Evolutionary conservation across 2,113 vertebrate genomes (phyloP), one percentile per base, ranked within the genome.

Genomic region (Silurus meridionalis): DNA sequence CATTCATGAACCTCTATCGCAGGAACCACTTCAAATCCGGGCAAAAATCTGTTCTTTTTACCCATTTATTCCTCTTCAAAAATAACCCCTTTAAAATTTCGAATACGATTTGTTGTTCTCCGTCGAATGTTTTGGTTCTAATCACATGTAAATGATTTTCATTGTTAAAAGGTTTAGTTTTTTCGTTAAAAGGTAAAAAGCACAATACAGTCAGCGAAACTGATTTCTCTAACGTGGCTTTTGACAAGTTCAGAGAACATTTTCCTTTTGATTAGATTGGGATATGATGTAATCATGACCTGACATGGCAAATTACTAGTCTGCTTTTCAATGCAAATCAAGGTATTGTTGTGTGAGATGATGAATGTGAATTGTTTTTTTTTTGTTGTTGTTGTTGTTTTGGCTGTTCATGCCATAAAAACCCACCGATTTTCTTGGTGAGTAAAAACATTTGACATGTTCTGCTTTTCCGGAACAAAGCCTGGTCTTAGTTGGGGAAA

Each of bases 281-380:
- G 21, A 55, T 55, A 7, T 58, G 53, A 85, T 69, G 53, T 55
- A 69, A 86, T 86, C 64, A 71, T 19, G 10, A 50, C 60, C 48
- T 19, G 14, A 80, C 11, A 57, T 50, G 21, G 13, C 11, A 71
- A 6, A 61, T 9, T 21, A 5, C 50, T 60, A 37, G 25, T 7
- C 23, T 74, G 37, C 25, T 58, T 74, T 83, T 11, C 5, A 61
- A 50, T 72, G 67, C 67, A 83, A 60, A 21, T 48, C 66, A 21
- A 3, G 50, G 23, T 77, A 28, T 46, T 46, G 69, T 46, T 15
- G 25, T 69, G 9, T 75, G 46, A 75, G 21, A n/a, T 50, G 6
- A 2, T 75, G 4, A 14, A 10, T 5, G 21, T n/a, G 21, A 77
- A 0, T 14, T 52, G 23, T 28, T 8, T 28, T 28, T 3, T 50